Percentiles rank a stretch among this genome's conserved stretches.
phyloP scores from a whole-genome alignment of 2,113 vertebrate genomes.

The Microcebus ravelobensis region DNA sequence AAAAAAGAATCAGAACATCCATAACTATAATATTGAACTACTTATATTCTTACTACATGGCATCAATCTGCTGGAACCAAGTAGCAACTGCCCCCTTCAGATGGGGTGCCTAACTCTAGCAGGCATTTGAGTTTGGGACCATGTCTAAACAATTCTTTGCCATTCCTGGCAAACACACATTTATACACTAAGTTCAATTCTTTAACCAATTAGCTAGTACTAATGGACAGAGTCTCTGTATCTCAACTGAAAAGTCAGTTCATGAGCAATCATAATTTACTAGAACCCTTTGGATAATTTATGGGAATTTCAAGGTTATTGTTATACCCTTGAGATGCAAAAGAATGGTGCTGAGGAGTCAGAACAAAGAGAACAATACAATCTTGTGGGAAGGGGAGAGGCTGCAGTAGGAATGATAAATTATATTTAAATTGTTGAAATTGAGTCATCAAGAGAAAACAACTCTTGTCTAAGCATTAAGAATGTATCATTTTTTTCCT shows the following conservation, averaged over 20 bases:
- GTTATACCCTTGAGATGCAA: not conserved
- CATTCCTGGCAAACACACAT: not conserved
- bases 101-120: not conserved
- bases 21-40: not conserved
- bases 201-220: not conserved
- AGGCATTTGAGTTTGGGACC: slow-evolving; percentile 27
- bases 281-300: not conserved
- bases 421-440: slow-evolving; percentile 46
- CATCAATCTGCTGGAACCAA: not conserved
- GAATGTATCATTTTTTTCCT: slow-evolving; percentile 4
- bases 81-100: not conserved
- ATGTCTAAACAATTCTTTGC: slow-evolving; percentile 18
- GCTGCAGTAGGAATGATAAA: not conserved
- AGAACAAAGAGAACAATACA: slow-evolving; percentile 30
- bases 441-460: slow-evolving; percentile 37
- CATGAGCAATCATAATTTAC: not conserved
- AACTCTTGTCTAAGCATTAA: slow-evolving; percentile 7
- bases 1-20: not conserved
- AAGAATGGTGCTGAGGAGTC: not conserved
- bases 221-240: not conserved
- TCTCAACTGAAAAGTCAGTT: slow-evolving; percentile 30
- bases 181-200: not conserved
- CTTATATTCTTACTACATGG: not conserved
- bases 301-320: slow-evolving; percentile 1
- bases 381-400: not conserved